Percentiles rank a stretch among this genome's conserved stretches.
These are phyloP conservation scores for Myotis myotis DNA, from an alignment of 2,797 vertebrate species.

Conservation along the genomic window DNA sequence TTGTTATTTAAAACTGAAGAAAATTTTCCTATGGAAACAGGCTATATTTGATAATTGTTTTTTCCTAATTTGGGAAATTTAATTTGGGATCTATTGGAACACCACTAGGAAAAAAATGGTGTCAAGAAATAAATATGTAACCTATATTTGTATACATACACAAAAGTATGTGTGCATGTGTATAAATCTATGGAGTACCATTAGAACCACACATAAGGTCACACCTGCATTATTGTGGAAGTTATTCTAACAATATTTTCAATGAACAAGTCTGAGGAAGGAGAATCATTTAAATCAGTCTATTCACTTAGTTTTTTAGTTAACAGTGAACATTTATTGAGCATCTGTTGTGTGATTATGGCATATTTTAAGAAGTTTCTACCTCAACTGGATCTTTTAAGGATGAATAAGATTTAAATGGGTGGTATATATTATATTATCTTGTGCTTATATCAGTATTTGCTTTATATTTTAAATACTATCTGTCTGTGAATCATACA, in stretches of 20 bases:
- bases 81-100: conserved; percentile 16
- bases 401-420: neutral
- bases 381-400: neutral
- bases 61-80: conserved; percentile 9
- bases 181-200: neutral
- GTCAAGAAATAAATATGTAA: conserved; percentile 4
- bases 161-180: neutral
- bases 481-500: neutral
- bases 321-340: conserved; percentile 7
- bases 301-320: conserved; percentile 24
- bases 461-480: conserved; percentile 2
- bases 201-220: neutral
- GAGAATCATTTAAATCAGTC: neutral
- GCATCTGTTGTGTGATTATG: neutral
- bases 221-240: neutral
- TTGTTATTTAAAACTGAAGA: conserved; percentile 47
- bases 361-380: conserved; percentile 23
- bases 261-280: neutral
- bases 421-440: neutral
- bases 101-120: neutral
- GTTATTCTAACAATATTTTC: neutral
- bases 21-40: conserved; percentile 25
- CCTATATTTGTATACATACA: neutral
- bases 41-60: neutral
- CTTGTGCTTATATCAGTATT: neutral